phyloP scores from a whole-genome alignment of 2,797 vertebrate species.

The Oreochromis mossambicus region DNA sequence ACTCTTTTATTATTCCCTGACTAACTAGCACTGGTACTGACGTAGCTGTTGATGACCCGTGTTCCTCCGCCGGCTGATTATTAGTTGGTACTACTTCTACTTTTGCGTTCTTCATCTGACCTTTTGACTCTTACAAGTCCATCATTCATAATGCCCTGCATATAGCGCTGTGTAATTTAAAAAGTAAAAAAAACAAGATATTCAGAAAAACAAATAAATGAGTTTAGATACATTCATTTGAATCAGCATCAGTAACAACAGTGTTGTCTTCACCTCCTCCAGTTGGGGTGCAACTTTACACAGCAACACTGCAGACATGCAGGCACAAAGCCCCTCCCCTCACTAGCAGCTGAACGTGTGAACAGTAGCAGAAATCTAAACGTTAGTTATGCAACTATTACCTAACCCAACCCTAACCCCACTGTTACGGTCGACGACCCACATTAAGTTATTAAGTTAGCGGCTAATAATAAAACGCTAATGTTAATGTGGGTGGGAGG shows the following conservation, averaged over 20 bases:
- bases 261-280: too few species aligned
- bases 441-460: background rate
- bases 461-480: background rate
- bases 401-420: background rate
- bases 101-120: background rate
- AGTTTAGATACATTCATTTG: background rate
- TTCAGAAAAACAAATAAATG: background rate
- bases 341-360: background rate
- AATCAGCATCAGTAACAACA: background rate
- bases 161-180: rapidly evolving
- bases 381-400: background rate
- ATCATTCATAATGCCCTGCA: background rate
- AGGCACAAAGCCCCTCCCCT: background rate
- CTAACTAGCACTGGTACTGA: background rate
- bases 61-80: background rate
- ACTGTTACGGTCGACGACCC: too few species aligned
- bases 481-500: rapidly evolving
- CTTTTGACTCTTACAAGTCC: background rate
- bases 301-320: background rate
- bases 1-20: background rate
- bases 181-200: background rate
- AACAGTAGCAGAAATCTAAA: background rate
- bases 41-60: background rate
- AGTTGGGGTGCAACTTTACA: too few species aligned
- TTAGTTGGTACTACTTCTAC: background rate